Evolutionary conservation across 2,113 vertebrate genomes (phyloP).

Genomic region (Brachionichthys hirsutus): DNA sequence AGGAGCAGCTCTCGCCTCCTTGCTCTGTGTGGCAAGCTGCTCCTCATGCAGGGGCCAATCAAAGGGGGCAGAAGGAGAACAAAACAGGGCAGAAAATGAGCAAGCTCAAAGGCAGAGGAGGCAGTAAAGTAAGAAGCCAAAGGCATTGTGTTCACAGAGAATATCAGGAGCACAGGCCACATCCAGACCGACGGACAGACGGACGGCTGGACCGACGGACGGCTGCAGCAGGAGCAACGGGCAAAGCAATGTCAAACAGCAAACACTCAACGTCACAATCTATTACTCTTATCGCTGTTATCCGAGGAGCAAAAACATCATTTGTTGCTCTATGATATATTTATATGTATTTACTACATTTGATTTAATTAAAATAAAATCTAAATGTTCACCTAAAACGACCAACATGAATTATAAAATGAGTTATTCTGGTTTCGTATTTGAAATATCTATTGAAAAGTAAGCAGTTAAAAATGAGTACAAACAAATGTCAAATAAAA

Average conservation of each 20-base stretch:
- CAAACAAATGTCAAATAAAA: not conserved
- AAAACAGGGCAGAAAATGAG: slow-evolving; percentile 77
- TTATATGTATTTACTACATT: too few species aligned
- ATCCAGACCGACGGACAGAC: slow-evolving; percentile 39
- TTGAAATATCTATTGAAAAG: too few species aligned
- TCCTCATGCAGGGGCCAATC: slow-evolving; percentile 53
- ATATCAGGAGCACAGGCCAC: slow-evolving; percentile 58
- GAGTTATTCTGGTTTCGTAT: too few species aligned
- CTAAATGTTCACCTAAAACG: too few species aligned
- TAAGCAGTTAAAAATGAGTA: not conserved
- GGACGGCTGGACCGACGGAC: slow-evolving; percentile 17
- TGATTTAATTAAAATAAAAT: too few species aligned
- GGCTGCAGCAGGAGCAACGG: slow-evolving; percentile 1
- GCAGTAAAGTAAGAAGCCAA: slow-evolving; percentile 75
- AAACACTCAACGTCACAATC: too few species aligned
- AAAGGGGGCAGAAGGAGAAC: slow-evolving; percentile 48
- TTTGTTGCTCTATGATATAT: too few species aligned
- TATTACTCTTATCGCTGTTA: too few species aligned
- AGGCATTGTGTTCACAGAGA: slow-evolving; percentile 73
- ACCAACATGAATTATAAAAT: too few species aligned
- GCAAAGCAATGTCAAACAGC: not conserved
- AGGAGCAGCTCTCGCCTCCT: slow-evolving; percentile 25
- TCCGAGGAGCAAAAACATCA: too few species aligned
- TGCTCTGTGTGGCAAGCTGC: slow-evolving; percentile 38
- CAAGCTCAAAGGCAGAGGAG: slow-evolving; percentile 79